phyloP scores from a whole-genome alignment of 2,888 invertebrate genomes.

The Lasioglossum morio region DNA sequence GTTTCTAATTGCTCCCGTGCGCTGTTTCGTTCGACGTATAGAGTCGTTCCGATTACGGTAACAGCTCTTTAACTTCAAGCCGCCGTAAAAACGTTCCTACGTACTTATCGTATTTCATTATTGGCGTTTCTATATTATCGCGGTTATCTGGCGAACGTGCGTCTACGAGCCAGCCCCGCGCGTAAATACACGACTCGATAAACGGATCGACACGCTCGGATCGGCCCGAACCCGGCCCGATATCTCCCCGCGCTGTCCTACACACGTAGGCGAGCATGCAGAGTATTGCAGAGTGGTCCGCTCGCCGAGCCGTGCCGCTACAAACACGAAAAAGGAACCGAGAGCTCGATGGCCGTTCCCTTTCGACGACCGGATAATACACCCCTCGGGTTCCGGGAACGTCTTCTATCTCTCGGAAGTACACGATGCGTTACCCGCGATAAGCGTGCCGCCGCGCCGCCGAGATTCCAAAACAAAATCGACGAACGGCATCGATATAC shows the following conservation, averaged over 20 bases:
- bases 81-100: slow-evolving; percentile 40
- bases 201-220: slow-evolving; percentile 63
- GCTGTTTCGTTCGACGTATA: slow-evolving; percentile 46
- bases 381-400: slow-evolving; percentile 16
- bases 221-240: neutral
- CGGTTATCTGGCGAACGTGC: slow-evolving; percentile 60
- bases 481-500: slow-evolving; percentile 35
- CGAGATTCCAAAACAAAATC: slow-evolving; percentile 68
- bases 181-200: slow-evolving; percentile 69
- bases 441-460: slow-evolving; percentile 56
- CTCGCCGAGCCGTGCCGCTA: neutral
- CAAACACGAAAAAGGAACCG: slow-evolving; percentile 38
- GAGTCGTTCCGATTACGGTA: slow-evolving; percentile 63
- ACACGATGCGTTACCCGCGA: slow-evolving; percentile 58
- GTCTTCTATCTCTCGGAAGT: slow-evolving; percentile 45
- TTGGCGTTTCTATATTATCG: slow-evolving; percentile 64
- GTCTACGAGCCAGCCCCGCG: slow-evolving; percentile 55
- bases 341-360: slow-evolving; percentile 11
- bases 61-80: slow-evolving; percentile 51
- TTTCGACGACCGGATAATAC: slow-evolving; percentile 26
- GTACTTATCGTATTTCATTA: slow-evolving; percentile 66
- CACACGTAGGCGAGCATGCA: neutral
- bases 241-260: slow-evolving; percentile 50
- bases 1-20: slow-evolving; percentile 56
- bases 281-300: neutral